Base-by-base conservation (phyloP, 2,888 invertebrate genomes). In the Ochropleura leucogaster region DNA sequence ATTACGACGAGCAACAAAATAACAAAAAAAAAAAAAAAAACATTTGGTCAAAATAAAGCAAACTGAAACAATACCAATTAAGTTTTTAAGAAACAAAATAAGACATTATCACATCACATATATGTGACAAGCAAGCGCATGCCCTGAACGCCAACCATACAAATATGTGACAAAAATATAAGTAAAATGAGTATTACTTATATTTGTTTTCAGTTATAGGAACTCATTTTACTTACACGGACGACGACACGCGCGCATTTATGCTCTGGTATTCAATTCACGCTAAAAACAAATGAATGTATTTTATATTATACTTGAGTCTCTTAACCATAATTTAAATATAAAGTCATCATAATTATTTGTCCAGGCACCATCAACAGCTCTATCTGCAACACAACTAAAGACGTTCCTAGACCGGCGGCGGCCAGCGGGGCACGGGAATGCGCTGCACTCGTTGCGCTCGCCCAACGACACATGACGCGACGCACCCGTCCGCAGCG, bases 391-490 rank as follows among this genome's bases (percentile, higher is more conserved):
- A 57, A 90, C 89, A 30, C 96, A 96, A 81, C 90, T 96, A 74
- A 94, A 94, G 89, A 96, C 95, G 73, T 96, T 96, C 92, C 89
- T 96, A 62, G 96, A 96, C 85, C 92, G 96, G 53, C 94, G 96
- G 74, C 93, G 96, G 70, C 96, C 96, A 40, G 91, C 95, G n/a
- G 95, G 96, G 0, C 94, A 93, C 88, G 92, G 93, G 80, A 92
- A 92, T 88, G 93, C 93, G 51, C 87, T 94, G 55, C 93, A 92
- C 86, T 88, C 94, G 62, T 89, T 94, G 78, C 94, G 95, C 57
- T 95, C 95, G 59, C 96, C 95, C 53, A 90, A 90, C 88, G 96
- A 95, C 89, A 93, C 95, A 82, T 95, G 95, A 96, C 91, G 81
- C 44, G 57, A 49, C 47, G 46, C 74, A 53, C 70, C 59, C 51